Conservation (phyloP, 2,797 vertebrate species). For the Melanotaenia trifasciata region DNA sequence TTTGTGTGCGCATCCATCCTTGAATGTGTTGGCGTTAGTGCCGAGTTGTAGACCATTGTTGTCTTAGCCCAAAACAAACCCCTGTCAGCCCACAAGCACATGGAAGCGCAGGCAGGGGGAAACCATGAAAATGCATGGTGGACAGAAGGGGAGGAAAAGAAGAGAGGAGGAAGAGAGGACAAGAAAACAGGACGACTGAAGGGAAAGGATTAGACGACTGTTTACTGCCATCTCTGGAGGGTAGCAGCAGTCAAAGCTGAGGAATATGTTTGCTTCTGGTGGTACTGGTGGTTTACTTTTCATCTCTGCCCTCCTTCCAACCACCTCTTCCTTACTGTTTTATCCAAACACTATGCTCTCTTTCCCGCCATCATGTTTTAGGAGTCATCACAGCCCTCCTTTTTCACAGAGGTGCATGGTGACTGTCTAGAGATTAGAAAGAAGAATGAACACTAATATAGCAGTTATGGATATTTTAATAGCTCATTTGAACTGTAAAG, state of each 20-base stretch:
- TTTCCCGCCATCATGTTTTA: background rate
- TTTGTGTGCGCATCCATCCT: conserved; percentile 22
- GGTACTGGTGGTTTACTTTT: conserved; percentile 62
- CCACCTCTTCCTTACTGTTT: background rate
- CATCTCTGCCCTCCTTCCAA: conserved; percentile 25
- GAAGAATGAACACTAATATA: background rate
- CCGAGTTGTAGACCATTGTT: conserved; percentile 61
- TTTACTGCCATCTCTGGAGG: conserved; percentile 72
- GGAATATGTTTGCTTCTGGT: conserved; percentile 69
- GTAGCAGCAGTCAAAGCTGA: conserved; percentile 63
- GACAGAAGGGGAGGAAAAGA: conserved; percentile 15
- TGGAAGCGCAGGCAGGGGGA: conserved; percentile 21
- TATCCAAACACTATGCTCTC: background rate
- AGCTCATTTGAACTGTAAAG: background rate
- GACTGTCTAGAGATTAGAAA: background rate
- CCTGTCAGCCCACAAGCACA: conserved; percentile 40
- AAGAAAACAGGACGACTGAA: conserved; percentile 36
- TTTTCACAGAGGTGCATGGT: background rate
- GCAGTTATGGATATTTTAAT: background rate
- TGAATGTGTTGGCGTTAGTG: conserved; percentile 44
- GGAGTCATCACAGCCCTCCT: background rate
- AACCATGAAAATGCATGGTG: conserved; percentile 19
- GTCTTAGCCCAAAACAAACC: conserved; percentile 58
- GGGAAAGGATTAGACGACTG: conserved; percentile 70
- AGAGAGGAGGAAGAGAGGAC: conserved; percentile 1